Evolutionary conservation across 1,140 invertebrate genomes (phyloP).

Genomic region (Metaphire vulgaris): DNA sequence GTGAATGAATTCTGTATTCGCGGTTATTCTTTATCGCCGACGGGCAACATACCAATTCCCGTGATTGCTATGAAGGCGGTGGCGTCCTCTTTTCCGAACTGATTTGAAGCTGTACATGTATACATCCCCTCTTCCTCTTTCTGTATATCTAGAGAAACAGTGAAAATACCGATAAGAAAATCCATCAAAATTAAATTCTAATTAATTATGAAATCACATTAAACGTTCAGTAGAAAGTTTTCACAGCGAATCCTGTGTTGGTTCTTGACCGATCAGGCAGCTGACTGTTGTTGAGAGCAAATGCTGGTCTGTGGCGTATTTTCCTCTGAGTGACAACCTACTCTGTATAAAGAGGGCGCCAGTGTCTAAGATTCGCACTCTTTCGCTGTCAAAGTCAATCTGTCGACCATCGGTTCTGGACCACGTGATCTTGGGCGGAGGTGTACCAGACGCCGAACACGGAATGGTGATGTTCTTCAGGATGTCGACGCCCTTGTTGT

Average conservation of each 20-base stretch:
- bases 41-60: slow-evolving; percentile 54
- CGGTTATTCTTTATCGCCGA: too few relatives aligned
- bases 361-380: slow-evolving; percentile 35
- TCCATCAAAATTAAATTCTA: too few relatives aligned
- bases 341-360: slow-evolving; percentile 40
- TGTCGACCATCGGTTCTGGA: slow-evolving; percentile 38
- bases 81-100: slow-evolving; percentile 49
- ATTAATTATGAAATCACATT: too few relatives aligned
- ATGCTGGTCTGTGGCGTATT: too few relatives aligned
- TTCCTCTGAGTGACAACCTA: too few relatives aligned
- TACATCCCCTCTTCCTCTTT: slow-evolving; percentile 46
- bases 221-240: too few relatives aligned
- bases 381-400: slow-evolving; percentile 29
- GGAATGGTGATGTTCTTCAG: slow-evolving; percentile 47
- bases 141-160: slow-evolving; percentile 41
- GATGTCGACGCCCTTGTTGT: slow-evolving; percentile 49
- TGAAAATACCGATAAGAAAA: too few relatives aligned
- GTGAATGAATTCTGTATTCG: too few relatives aligned
- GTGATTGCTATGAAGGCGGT: slow-evolving; percentile 51
- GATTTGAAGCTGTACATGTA: slow-evolving; percentile 52
- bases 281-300: too few relatives aligned
- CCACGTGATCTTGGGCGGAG: slow-evolving; percentile 49
- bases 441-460: slow-evolving; percentile 47
- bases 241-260: too few relatives aligned
- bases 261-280: too few relatives aligned